Conservation (phyloP, 2,113 vertebrate genomes). For the Esox niger region DNA sequence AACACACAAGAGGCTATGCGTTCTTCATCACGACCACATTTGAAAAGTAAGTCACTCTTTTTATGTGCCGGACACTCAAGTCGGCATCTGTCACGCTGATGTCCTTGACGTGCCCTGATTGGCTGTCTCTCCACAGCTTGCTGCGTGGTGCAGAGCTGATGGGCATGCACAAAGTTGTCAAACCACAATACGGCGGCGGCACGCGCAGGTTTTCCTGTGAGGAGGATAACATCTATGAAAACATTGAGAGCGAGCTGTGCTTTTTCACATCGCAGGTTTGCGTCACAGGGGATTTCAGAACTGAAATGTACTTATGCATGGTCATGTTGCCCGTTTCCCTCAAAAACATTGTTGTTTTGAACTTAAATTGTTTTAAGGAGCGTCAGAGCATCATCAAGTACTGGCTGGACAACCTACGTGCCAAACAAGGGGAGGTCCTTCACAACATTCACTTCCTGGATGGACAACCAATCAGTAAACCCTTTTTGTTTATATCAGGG, state of each 20-base stretch:
- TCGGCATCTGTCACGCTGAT: constrained; percentile 3
- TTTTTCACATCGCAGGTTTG: constrained; percentile 96
- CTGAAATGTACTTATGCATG: not conserved
- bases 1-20: constrained; percentile 85
- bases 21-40: constrained; percentile 96
- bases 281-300: not conserved
- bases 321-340: not conserved
- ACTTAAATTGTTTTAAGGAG: constrained; percentile 72
- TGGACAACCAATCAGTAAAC: constrained; percentile 91
- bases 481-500: constrained; percentile 6
- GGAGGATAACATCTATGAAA: constrained; percentile 96
- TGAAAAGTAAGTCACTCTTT: constrained; percentile 79
- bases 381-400: constrained; percentile 94
- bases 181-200: constrained; percentile 89
- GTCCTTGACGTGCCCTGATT: constrained; percentile 2
- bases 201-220: constrained; percentile 89
- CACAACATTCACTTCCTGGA: constrained; percentile 97
- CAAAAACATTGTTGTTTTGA: not conserved
- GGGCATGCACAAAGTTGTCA: constrained; percentile 86
- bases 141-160: constrained; percentile 92
- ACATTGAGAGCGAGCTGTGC: constrained; percentile 90
- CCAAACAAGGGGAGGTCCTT: constrained; percentile 90
- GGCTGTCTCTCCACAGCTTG: constrained; percentile 69
- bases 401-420: constrained; percentile 94
- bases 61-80: not conserved